Conservation (phyloP, 2,888 invertebrate species). For the Mythimna vitellina region DNA sequence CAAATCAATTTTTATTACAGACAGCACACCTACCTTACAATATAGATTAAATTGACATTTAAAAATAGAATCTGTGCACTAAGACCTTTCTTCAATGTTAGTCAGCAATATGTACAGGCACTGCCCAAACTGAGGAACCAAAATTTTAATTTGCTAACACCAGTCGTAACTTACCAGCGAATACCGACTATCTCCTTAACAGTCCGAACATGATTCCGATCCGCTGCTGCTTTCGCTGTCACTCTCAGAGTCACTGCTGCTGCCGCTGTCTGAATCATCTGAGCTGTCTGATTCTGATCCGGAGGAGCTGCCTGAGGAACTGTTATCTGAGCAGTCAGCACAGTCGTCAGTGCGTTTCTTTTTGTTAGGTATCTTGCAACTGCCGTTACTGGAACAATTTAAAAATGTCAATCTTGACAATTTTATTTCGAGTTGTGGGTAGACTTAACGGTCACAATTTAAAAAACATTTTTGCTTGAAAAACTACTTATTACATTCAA, state of each 20-base stretch:
- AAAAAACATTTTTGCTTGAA: too few species aligned
- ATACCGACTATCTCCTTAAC: conserved; percentile 72
- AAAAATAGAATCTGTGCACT: conserved; percentile 13
- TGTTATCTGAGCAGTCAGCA: conserved; percentile 77
- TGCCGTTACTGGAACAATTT: conserved; percentile 75
- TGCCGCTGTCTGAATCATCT: conserved; percentile 75
- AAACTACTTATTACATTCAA: not conserved
- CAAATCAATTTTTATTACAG: not conserved
- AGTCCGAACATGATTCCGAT: conserved; percentile 72
- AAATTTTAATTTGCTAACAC: conserved; percentile 57
- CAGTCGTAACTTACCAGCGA: conserved; percentile 70
- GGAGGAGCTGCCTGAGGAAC: conserved; percentile 80
- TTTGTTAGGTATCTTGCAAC: conserved; percentile 83
- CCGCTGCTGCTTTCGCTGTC: conserved; percentile 79
- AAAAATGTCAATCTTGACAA: not conserved
- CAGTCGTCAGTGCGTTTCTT: conserved; percentile 82
- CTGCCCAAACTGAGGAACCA: not conserved
- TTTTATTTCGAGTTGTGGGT: conserved; percentile 3
- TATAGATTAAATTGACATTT: conserved; percentile 19
- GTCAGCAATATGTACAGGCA: conserved; percentile 33
- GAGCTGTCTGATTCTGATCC: conserved; percentile 79
- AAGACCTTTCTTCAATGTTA: conserved; percentile 14
- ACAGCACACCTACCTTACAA: not conserved
- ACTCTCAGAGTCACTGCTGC: conserved; percentile 78
- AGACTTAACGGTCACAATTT: not conserved